A percentile compares a stretch with the other conserved stretches of the same genome.
These are phyloP conservation scores for Heterocephalus glaber DNA, from an alignment of 2,113 vertebrate genomes.

Conservation along the genomic window DNA sequence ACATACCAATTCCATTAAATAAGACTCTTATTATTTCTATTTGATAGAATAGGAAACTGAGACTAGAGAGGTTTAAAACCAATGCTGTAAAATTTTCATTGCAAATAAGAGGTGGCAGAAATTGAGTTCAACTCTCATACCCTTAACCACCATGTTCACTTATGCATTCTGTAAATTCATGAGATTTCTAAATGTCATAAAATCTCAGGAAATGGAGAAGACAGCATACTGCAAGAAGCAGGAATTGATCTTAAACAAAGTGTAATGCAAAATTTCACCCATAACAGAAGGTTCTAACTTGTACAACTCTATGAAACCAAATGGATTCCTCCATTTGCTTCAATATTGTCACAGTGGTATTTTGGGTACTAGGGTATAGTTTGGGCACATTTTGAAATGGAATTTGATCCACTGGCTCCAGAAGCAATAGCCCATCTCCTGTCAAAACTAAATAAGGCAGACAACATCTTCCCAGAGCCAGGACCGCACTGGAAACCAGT, in stretches of 20 bases:
- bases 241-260: neutral
- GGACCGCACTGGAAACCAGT: neutral
- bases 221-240: neutral
- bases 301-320: neutral
- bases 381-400: neutral
- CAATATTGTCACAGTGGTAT: neutral
- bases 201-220: neutral
- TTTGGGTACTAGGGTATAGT: neutral
- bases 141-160: neutral
- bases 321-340: neutral
- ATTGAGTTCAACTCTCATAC: neutral
- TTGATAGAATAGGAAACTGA: neutral
- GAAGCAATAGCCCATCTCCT: neutral
- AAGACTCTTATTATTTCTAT: neutral
- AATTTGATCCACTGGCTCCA: neutral
- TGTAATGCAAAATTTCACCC: neutral
- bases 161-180: neutral
- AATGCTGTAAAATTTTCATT: neutral
- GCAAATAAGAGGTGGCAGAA: neutral
- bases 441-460: neutral
- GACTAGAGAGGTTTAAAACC: neutral
- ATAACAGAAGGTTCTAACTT: neutral
- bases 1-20: neutral
- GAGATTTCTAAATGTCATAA: neutral
- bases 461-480: neutral